A percentile compares a stretch with the other conserved stretches of the same genome.
These are phyloP conservation scores for Apodemus agrarius DNA, from an alignment of 2,797 vertebrate genomes.

Conservation along the genomic window DNA sequence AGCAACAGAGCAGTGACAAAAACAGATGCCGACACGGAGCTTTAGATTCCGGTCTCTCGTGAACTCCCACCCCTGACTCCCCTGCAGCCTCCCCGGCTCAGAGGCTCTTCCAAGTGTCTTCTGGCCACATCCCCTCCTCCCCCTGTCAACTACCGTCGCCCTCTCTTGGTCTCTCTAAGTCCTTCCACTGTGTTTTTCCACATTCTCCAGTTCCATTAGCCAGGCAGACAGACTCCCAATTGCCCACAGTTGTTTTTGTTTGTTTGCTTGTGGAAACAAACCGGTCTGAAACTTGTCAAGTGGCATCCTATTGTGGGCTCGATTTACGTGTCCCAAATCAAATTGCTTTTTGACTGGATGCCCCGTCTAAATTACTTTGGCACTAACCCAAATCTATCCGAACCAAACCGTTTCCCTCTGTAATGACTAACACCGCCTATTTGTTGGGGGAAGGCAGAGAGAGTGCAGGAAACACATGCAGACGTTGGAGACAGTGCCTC, in stretches of 20 bases:
- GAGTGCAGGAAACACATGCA: background rate
- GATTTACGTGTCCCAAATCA: background rate
- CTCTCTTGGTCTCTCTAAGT: background rate
- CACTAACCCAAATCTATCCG: background rate
- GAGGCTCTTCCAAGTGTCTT: background rate
- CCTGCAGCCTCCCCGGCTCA: background rate
- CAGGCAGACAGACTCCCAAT: background rate
- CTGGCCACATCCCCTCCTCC: background rate
- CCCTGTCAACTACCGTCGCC: background rate
- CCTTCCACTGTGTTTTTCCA: background rate
- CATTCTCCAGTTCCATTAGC: background rate
- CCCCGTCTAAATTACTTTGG: background rate
- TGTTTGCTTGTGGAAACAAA: background rate
- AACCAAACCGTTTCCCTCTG: background rate
- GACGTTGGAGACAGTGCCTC: fast-evolving
- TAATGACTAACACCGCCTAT: background rate
- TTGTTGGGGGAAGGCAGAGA: background rate
- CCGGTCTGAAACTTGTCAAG: background rate
- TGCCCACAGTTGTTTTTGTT: conserved; percentile 11
- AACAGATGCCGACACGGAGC: background rate
- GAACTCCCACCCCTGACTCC: background rate
- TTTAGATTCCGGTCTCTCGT: background rate
- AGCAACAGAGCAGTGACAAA: background rate
- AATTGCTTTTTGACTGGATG: background rate
- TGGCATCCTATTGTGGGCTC: conserved; percentile 10